These are phyloP conservation scores for Lampris incognitus DNA, from an alignment of 2,113 vertebrate species.

Conservation along the genomic window DNA sequence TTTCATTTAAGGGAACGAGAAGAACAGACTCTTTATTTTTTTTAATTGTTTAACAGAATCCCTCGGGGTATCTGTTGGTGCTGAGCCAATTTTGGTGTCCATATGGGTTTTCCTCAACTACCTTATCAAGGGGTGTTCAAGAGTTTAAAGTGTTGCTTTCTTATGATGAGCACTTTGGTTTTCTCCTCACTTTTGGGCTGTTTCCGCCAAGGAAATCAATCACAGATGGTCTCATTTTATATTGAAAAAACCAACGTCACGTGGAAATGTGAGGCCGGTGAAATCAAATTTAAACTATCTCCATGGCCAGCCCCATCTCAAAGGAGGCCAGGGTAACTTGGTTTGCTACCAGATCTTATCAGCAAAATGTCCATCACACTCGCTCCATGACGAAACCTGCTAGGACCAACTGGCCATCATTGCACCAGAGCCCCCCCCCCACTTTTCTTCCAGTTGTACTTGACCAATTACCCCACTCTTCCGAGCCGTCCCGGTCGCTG, in stretches of 20 bases:
- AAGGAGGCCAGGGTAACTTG: not conserved
- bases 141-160: no score
- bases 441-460: no score
- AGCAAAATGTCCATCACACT: slow-evolving; percentile 25
- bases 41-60: not conserved
- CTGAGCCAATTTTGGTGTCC: no score
- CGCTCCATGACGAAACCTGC: slow-evolving; percentile 11
- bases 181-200: no score
- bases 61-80: not conserved
- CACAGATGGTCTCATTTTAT: not conserved
- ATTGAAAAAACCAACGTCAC: no score
- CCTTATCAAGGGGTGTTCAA: no score
- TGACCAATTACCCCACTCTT: no score
- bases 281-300: no score
- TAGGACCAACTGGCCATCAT: slow-evolving; percentile 28
- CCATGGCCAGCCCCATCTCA: not conserved
- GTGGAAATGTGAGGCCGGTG: no score
- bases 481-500: no score
- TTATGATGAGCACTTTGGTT: no score
- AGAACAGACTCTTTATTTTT: not conserved
- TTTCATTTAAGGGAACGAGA: slow-evolving; percentile 43
- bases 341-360: slow-evolving; percentile 26
- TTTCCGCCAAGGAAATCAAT: not conserved
- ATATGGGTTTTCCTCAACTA: no score
- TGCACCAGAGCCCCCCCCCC: slow-evolving; percentile 2